Base-by-base conservation (phyloP, 1,140 invertebrate species). In the Aphelenchoides fujianensis region DNA sequence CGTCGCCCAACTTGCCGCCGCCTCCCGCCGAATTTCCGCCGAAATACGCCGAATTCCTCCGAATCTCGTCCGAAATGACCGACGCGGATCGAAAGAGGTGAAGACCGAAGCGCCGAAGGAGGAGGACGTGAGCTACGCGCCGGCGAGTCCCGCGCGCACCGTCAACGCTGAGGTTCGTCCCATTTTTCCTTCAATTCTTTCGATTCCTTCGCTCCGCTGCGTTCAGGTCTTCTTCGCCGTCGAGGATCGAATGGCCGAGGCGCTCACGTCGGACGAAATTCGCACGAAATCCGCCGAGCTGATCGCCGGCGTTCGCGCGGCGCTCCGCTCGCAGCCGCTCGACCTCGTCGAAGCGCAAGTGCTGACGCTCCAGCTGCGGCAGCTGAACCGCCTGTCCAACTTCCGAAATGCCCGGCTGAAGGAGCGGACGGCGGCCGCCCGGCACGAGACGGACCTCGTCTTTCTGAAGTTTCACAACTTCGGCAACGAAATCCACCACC, bases 381-480 rank as follows among this genome's bases (percentile, higher is more conserved):
- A 59, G 34, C 23, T 59, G 5, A 59, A 59, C 19, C 55, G 55
- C 34, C 34, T 59, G 19, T 59, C 55, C 27, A 59, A 59, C 34
- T 19, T 59, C 19, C 55, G 55, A 59, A 59, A 59, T 59, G 27
- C 12, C 28, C 55, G 55, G 5, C 19, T 59, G 27, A 59, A 59
- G 34, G 19, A 59, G 5, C 5, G 34, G 34, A 5, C 34, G 28
- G 12, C 7, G 19, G 7, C 55, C 34, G 5, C 19, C 12, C 55
- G 34, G 34, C 19, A 5, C 7, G 5, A 59, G 34, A 5, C 55
- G 5, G 55, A 59, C 34, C 34, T 19, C 12, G 19, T 59, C 5
- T 59, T 59, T 59, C 55, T 59, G 28, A 7, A 27, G 55, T 59
- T 59, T 23, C 28, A 59, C 55, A 59, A 59, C 34, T 19, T 59